Base-by-base conservation (phyloP, 92 coral and sea anemone genomes). In the Muricea muricata region DNA sequence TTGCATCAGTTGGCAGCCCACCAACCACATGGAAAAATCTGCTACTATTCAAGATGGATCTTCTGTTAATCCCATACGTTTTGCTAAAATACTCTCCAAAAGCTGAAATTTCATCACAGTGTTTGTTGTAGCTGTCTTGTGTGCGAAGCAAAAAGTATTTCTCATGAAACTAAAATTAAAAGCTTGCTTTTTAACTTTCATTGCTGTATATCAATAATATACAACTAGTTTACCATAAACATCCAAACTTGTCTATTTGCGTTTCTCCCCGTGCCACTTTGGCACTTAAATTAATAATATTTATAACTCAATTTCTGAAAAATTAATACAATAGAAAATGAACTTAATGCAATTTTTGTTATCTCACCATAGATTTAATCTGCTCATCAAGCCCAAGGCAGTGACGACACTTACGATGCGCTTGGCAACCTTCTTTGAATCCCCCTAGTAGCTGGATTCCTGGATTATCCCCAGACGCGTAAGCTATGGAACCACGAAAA, bases 1-100 rank as follows among this genome's bases (percentile, higher is more conserved):
- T 73, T 1, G 79, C 79, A 73, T 73, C 79, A 1, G 79, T 25
- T 1, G 55, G 79, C 2, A 73, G 35, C 7, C 79, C 79, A 42
- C 56, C 79, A 46, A 73, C 37, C 13, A 73, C 79, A 73, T 73
- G 56, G 29, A 18, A 73, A 73, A 39, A 73, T 28, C 21, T 41
- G 45, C 75, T 68, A 20, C 35, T 24, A 13, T 30, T 68, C 7
- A 68, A 25, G 25, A 68, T 68, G 5, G 75, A 10, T 33, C 45
- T 30, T 68, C 75, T 68, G 45, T 68, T 68, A 2, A 68, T 68
- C 6, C 75, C 46, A 68, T 68, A 68, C 3, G 46, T 68, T 68
- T 68, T 68, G 24, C 75, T 68, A 39, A 30, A 68, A 33, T 68
- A 48, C n/a, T 68, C 75, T 8, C 75, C 75, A 35, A 25, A 34